phyloP scores from a whole-genome alignment of 2,113 vertebrate species.

The Vidua chalybeata region DNA sequence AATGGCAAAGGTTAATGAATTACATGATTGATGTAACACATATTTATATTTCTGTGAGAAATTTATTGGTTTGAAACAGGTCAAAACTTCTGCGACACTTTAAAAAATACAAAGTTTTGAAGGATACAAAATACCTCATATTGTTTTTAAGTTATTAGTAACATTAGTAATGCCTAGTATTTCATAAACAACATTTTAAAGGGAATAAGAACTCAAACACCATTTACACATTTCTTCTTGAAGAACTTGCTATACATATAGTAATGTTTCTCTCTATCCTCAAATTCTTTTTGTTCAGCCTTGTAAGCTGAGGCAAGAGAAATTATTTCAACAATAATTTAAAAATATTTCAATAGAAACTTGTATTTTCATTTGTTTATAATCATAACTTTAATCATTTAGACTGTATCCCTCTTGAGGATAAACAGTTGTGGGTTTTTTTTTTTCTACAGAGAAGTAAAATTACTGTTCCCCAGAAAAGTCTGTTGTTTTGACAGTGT shows the following conservation, averaged over 20 bases:
- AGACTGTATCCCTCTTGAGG: not conserved
- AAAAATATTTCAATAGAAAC: not conserved
- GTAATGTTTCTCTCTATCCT: not conserved
- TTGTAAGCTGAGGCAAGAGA: not conserved
- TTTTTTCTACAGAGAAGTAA: not conserved
- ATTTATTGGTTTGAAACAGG: not conserved
- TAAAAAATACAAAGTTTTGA: not conserved
- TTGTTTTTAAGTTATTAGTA: not conserved
- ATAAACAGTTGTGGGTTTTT: not conserved
- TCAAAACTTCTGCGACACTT: not conserved
- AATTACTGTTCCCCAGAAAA: not conserved
- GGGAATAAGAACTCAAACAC: not conserved
- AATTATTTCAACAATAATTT: not conserved
- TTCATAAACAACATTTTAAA: not conserved
- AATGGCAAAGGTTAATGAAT: not conserved
- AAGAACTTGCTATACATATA: not conserved
- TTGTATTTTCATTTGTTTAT: not conserved
- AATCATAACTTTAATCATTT: not conserved
- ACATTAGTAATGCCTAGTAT: not conserved
- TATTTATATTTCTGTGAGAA: not conserved
- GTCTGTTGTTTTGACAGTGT: not conserved
- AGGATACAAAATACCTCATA: not conserved
- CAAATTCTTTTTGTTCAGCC: not conserved
- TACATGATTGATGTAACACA: fast-evolving
- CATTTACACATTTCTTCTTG: not conserved